Evolutionary conservation across 2,113 vertebrate species (phyloP).

Genomic region (Notothenia coriiceps): DNA sequence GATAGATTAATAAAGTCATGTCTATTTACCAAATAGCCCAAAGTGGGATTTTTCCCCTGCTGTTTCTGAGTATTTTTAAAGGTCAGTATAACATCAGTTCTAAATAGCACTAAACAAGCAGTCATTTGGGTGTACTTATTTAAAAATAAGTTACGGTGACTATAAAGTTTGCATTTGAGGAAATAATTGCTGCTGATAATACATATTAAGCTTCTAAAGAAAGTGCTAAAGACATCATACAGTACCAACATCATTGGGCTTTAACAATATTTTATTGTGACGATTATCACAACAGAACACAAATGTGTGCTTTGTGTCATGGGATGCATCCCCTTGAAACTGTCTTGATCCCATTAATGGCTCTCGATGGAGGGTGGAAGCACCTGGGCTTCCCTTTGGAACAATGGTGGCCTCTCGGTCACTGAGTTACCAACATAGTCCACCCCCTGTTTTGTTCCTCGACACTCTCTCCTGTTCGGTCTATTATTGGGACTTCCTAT

Average conservation of each 20-base stretch:
- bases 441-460: slow-evolving; percentile 34
- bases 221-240: no score
- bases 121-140: no score
- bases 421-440: slow-evolving; percentile 29
- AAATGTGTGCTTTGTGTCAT: background rate
- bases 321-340: background rate
- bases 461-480: slow-evolving; percentile 23
- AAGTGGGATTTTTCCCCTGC: no score
- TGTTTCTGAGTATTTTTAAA: no score
- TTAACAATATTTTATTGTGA: background rate
- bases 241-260: background rate
- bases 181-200: background rate
- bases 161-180: background rate
- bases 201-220: background rate
- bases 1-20: no score
- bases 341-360: background rate
- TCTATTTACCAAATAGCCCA: no score
- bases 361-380: slow-evolving; percentile 53
- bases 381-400: slow-evolving; percentile 70
- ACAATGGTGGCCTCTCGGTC: slow-evolving; percentile 62
- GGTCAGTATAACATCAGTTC: no score
- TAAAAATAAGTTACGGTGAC: background rate
- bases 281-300: background rate
- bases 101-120: no score
- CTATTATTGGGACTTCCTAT: slow-evolving; percentile 60